Evolutionary conservation across 2,113 vertebrate genomes (phyloP), one percentile per base, ranked within the genome.

Genomic region (Caranx ignobilis): DNA sequence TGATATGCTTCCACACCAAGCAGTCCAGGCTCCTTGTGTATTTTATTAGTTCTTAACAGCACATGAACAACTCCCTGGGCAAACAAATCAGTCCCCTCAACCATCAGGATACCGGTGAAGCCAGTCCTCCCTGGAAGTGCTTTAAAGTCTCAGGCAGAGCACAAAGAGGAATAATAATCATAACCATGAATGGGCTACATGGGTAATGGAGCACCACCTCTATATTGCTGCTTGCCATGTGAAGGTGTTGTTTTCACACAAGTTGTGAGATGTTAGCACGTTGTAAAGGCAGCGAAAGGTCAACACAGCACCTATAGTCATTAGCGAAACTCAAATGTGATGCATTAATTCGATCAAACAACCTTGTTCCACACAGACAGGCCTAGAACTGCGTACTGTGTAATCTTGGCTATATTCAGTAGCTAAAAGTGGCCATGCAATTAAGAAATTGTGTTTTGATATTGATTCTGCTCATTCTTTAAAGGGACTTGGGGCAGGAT

Each of bases 161-260:
- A 88, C 83, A 86, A 71, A 91, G 84, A 90, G 88, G 67, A 90
- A 89, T 91, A 89, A 86, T 90, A 90, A 92, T 93, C 90, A 91
- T 90, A 87, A 89, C 83, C 86, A 84, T 87, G 83, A 94, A 93
- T 91, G 77, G 86, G 79, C 87, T 86, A 82, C 72, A 65, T 66
- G 88, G 87, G 88, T 92, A 94, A 94, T 92, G 79, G 91, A 87
- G 89, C 93, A 88, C 86, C 79, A 74, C 69, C 72, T 81, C 81
- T 88, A 81, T 87, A 81, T 90, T 74, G 86, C 87, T 69, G 87
- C 84, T 78, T 71, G 78, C 47, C 71, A 74, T 88, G 84, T 88
- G 83, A 80, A 81, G 87, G 81, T 90, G 89, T 91, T 91, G 91
- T 88, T 89, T 84, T 88, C 82, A 87, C 83, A 79, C 87, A 88